phyloP scores from a whole-genome alignment of 1,140 invertebrate species.

The Solenopsis invicta region DNA sequence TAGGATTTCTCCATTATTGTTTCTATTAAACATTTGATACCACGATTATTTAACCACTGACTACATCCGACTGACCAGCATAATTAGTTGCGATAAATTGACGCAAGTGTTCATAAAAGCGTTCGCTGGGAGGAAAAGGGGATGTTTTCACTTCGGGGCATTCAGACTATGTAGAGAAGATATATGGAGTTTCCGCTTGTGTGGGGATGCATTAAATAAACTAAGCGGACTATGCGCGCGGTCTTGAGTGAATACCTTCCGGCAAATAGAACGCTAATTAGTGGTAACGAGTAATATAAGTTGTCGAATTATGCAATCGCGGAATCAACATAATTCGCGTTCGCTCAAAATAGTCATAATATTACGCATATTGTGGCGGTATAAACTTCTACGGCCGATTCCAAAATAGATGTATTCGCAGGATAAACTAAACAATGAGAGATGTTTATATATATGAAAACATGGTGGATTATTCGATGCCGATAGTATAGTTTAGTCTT shows the following conservation, averaged over 20 bases:
- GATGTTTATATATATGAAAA: slow-evolving; percentile 43
- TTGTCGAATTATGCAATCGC: slow-evolving; percentile 56
- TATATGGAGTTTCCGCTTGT: slow-evolving; percentile 58
- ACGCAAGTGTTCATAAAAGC: slow-evolving; percentile 40
- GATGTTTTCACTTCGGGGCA: slow-evolving; percentile 53
- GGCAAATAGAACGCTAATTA: slow-evolving; percentile 54
- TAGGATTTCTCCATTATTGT: slow-evolving; percentile 15
- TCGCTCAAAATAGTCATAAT: slow-evolving; percentile 48
- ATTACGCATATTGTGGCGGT: slow-evolving; percentile 4
- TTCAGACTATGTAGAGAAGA: slow-evolving; percentile 41
- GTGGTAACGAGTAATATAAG: slow-evolving; percentile 62
- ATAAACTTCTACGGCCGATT: slow-evolving; percentile 27
- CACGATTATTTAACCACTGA: not conserved
- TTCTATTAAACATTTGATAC: slow-evolving; percentile 4
- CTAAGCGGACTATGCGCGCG: slow-evolving; percentile 50
- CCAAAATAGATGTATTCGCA: slow-evolving; percentile 19
- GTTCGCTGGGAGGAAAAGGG: not conserved
- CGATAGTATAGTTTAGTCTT: slow-evolving; percentile 1
- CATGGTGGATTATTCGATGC: not conserved
- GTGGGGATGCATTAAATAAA: slow-evolving; percentile 60
- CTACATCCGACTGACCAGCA: not conserved
- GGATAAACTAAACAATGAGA: slow-evolving; percentile 32
- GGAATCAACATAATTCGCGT: slow-evolving; percentile 44
- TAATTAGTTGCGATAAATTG: slow-evolving; percentile 52
- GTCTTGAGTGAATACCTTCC: slow-evolving; percentile 59